These are phyloP conservation scores for Brenthis ino DNA, from an alignment of 2,888 invertebrate genomes.

Conservation along the genomic window DNA sequence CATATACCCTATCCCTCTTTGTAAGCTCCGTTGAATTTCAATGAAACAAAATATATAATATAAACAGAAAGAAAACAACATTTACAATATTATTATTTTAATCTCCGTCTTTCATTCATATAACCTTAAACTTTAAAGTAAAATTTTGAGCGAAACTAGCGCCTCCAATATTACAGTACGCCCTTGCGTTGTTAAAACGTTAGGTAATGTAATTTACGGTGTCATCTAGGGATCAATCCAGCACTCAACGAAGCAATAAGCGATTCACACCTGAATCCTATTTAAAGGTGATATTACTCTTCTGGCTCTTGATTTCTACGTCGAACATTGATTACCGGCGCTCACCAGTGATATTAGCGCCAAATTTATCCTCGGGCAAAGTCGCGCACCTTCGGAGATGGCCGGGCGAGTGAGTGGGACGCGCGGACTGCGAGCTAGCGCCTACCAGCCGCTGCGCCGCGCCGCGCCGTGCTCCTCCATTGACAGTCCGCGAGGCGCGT, in stretches of 20 bases:
- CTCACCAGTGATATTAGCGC: constrained; percentile 76
- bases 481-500: constrained; percentile 50
- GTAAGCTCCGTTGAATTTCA: too few species aligned
- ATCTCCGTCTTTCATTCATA: too few species aligned
- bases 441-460: constrained; percentile 32
- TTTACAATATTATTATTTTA: too few species aligned
- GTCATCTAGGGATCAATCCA: not conserved
- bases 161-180: not conserved
- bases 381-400: constrained; percentile 64
- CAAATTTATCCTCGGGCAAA: constrained; percentile 78
- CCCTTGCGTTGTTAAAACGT: constrained; percentile 1
- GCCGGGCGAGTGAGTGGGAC: constrained; percentile 65
- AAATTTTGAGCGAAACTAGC: too few species aligned
- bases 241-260: not conserved
- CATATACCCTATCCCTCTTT: too few species aligned
- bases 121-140: too few species aligned
- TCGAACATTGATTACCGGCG: constrained; percentile 77
- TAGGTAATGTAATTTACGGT: not conserved
- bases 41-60: too few species aligned
- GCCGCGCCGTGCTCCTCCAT: constrained; percentile 40
- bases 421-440: constrained; percentile 45
- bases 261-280: constrained; percentile 33
- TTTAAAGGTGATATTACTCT: constrained; percentile 47
- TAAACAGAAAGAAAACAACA: too few species aligned
- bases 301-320: constrained; percentile 66